Conservation (phyloP, 2,113 vertebrate species). For the Myotis brandtii region DNA sequence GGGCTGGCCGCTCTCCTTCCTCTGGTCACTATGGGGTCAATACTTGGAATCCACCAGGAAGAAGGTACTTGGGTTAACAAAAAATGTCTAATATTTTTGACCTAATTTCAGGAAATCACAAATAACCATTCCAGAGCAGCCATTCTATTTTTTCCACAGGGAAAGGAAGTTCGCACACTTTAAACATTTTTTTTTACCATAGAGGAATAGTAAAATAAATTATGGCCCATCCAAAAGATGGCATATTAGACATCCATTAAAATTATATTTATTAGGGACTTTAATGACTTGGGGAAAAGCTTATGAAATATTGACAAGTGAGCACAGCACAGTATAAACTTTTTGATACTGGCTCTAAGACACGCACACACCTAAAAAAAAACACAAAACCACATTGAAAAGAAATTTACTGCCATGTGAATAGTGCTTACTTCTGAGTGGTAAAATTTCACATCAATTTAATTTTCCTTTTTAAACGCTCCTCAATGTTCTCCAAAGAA, state of each 20-base stretch:
- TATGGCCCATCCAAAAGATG: background rate
- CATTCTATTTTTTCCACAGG: background rate
- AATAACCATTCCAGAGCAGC: conserved; percentile 75
- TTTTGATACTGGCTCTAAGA: background rate
- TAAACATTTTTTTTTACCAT: background rate
- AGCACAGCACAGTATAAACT: background rate
- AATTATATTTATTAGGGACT: background rate
- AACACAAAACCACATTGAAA: background rate
- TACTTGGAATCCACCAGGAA: conserved; percentile 68
- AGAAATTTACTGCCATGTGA: background rate
- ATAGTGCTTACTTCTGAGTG: background rate
- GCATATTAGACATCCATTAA: background rate
- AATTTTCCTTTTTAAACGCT: background rate
- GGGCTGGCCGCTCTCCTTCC: conserved; percentile 35
- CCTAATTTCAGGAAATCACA: conserved; percentile 83
- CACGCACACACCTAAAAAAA: too few relatives aligned
- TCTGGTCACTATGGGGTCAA: background rate
- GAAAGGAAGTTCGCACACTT: conserved; percentile 80
- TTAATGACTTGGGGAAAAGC: background rate
- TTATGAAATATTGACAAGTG: background rate
- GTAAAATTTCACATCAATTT: background rate
- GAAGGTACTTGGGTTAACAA: conserved; percentile 30
- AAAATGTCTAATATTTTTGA: conserved; percentile 34
- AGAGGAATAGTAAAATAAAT: background rate
- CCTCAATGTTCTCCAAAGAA: background rate